These are phyloP conservation scores for Brachylomia viminalis DNA, from an alignment of 2,888 invertebrate genomes.

Conservation along the genomic window DNA sequence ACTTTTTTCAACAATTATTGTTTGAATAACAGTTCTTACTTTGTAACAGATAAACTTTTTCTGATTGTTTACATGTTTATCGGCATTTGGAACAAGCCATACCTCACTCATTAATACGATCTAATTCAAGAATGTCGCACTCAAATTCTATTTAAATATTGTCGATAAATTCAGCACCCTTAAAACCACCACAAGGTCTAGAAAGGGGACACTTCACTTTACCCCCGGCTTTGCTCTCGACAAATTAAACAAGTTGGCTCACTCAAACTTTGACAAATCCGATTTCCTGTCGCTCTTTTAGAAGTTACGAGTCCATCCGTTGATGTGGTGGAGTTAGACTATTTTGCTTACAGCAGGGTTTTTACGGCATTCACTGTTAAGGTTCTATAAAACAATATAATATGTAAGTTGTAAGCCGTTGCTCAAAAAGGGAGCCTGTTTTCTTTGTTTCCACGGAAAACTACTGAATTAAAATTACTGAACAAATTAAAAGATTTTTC, in stretches of 20 bases:
- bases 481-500: too few relatives aligned
- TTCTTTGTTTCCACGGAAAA: neutral
- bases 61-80: neutral
- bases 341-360: constrained; percentile 27
- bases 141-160: neutral
- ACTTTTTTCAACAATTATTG: too few relatives aligned
- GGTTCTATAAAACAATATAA: neutral
- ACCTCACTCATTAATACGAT: too few relatives aligned
- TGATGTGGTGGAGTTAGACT: constrained; percentile 48
- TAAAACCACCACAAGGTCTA: constrained; percentile 39
- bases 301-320: constrained; percentile 58
- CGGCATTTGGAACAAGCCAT: neutral
- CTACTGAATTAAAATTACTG: too few relatives aligned
- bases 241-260: constrained; percentile 67
- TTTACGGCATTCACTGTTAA: constrained; percentile 1
- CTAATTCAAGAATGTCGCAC: neutral
- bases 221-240: constrained; percentile 48
- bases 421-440: neutral
- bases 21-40: too few relatives aligned
- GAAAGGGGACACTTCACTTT: constrained; percentile 48
- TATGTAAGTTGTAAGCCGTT: neutral
- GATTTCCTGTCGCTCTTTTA: constrained; percentile 67
- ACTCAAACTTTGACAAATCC: constrained; percentile 66
- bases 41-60: too few relatives aligned
- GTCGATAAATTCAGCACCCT: constrained; percentile 14